Base-by-base conservation (phyloP, 2,888 invertebrate species). In the Cecidostiba fungosa region DNA sequence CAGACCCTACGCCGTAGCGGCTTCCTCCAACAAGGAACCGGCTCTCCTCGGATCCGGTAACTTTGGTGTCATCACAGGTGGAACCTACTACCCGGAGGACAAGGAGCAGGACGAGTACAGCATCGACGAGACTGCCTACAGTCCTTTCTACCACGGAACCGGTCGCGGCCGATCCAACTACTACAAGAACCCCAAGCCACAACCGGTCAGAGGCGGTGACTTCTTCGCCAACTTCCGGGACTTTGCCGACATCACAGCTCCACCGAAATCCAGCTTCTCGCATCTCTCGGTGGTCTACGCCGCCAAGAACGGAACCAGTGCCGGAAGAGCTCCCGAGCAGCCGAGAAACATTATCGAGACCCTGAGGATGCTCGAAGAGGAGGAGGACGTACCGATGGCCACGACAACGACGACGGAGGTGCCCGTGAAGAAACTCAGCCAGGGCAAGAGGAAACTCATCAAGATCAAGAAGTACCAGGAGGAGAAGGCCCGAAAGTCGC, bases 181-280 rank as follows among this genome's bases (percentile, higher is more conserved):
- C 88, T 94, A 95, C 43, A 95, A 95, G 0, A 97, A 97, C 90
- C 96, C 97, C 0, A 95, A 96, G 90, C 96, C 96, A 5, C 96
- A 96, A 78, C 96, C 96, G 89, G 95, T 96, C 39, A 96, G 92
- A 0, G 92, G 92, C 3, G 93, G 96, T 85, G 97, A 98, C 90
- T 98, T 98, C 91, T 98, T 98, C 91, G 97, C 97, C 5, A 97
- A 98, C 91, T 98, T 98, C 94, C 95, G 97, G 90, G 98, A 98
- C 92, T 98, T 98, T 91, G 98, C 98, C 0, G 98, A 98, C 90
- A 98, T 98, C 82, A 98, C 97, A 87, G 96, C 97, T 3, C 97
- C 97, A 0, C 95, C 97, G 0, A 97, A 97, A 91, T 95, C 96
- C 1, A 97, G 97, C 8, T 98, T 96, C 92, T 97, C 97, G 0